These are phyloP conservation scores for Scolopax rusticola DNA, from an alignment of 2,797 vertebrate species.

Conservation along the genomic window DNA sequence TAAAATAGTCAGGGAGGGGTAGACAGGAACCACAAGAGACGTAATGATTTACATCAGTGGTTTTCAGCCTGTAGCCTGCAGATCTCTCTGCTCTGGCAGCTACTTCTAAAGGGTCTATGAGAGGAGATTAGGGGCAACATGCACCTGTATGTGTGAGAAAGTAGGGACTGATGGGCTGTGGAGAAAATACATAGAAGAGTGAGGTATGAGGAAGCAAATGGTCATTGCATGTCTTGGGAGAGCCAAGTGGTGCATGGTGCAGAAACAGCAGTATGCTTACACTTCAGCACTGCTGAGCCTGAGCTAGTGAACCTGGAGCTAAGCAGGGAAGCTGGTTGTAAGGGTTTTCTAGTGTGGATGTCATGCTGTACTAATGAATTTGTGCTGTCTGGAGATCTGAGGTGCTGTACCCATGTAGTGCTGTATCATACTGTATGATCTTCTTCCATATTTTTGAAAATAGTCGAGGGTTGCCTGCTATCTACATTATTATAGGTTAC, in stretches of 20 bases:
- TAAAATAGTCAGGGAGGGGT: background rate
- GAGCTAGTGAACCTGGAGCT: background rate
- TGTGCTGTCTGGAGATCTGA: background rate
- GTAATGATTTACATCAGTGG: background rate
- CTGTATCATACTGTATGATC: background rate
- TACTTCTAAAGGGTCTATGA: background rate
- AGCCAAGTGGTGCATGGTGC: background rate
- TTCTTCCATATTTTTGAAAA: background rate
- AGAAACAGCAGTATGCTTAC: background rate
- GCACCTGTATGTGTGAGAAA: background rate
- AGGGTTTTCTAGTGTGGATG: fast-evolving
- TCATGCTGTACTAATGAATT: background rate
- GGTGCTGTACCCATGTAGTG: background rate
- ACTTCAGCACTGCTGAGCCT: fast-evolving
- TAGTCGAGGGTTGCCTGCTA: background rate
- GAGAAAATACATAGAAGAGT: background rate
- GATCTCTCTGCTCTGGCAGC: background rate
- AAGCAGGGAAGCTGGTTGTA: background rate
- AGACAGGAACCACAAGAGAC: background rate
- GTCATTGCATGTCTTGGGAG: background rate
- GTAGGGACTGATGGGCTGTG: background rate
- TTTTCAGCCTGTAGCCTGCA: background rate
- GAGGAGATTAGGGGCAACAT: background rate
- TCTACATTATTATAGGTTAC: background rate
- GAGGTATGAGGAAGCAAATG: background rate